Base-by-base conservation (phyloP, 2,888 invertebrate genomes). In the Erpobdella octoculata region DNA sequence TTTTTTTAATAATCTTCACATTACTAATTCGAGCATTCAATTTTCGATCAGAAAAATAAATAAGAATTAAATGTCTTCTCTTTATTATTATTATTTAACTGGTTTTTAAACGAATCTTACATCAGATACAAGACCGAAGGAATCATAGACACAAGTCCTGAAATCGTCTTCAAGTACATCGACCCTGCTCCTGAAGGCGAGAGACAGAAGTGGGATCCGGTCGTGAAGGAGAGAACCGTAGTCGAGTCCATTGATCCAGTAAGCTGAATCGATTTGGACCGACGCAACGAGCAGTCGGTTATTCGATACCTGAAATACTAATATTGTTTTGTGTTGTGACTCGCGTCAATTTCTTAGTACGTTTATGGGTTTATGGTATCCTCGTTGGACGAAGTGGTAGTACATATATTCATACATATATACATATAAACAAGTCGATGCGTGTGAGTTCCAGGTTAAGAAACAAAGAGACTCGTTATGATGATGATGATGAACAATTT, bases 171-270 rank as follows among this genome's bases (percentile, higher is more conserved):
- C 74, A 74, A 77, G 25, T 81, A 80, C 75, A 78, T 81, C 21
- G 81, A 81, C 66, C 82, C 81, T 0, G 58, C 53, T 46, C 80
- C 80, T 1, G 74, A 75, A 21, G 77, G 79, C 8, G 79, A 77
- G 15, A 71, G 82, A n/a, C 74, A 74, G 18, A 78, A 78, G 68
- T 82, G 82, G 82, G 82, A 82, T 76, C 80, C 79, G 61, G 79
- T 78, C 48, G 78, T 81, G 74, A 80, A 80, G 72, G 78, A 76
- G 35, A 74, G 81, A 35, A 79, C 79, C 71, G 74, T 78, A 0
- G 48, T 82, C 18, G 78, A 80, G 71, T 72, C 74, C 53, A 37
- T 80, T n/a, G 78, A 78, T 35, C 72, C 77, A 74, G 81, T 65
- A 58, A 46, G 67, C 2, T 46, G 18, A 46, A 18, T 15, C 18